A percentile compares a stretch with the other conserved stretches of the same genome.
These are phyloP conservation scores for Apodemia duryi DNA, from an alignment of 2,888 invertebrate genomes.

Conservation along the genomic window DNA sequence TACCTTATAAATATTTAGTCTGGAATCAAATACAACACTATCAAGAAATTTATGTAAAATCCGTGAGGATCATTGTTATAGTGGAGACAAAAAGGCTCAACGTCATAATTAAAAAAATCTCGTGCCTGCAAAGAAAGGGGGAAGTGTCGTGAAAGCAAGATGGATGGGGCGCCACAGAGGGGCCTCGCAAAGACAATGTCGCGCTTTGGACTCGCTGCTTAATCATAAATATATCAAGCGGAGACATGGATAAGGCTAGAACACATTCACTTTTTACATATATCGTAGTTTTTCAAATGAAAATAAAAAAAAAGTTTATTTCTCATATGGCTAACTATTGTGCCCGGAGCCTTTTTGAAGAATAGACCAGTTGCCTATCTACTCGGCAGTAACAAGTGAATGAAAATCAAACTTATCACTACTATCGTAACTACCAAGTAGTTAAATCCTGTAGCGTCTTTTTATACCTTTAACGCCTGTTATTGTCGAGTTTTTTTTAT, in stretches of 20 bases:
- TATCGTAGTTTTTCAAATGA: too few species aligned
- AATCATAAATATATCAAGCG: constrained; percentile 79
- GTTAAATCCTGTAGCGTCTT: too few species aligned
- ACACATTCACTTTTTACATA: constrained; percentile 32
- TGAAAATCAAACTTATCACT: too few species aligned
- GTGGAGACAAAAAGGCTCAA: constrained; percentile 73
- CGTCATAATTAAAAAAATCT: constrained; percentile 80
- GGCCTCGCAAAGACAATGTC: constrained; percentile 70
- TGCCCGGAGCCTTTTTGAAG: too few species aligned
- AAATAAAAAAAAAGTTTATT: too few species aligned
- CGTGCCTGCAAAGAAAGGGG: constrained; percentile 75
- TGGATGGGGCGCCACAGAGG: constrained; percentile 72
- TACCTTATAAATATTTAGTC: background rate
- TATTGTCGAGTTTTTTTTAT: too few species aligned
- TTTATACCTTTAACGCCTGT: too few species aligned
- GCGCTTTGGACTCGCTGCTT: constrained; percentile 69
- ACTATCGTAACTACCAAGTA: too few species aligned
- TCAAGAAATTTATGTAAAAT: constrained; percentile 21
- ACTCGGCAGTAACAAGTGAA: too few species aligned
- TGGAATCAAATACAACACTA: constrained; percentile 36
- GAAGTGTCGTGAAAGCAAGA: constrained; percentile 73
- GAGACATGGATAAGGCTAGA: constrained; percentile 42
- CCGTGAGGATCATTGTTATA: constrained; percentile 39
- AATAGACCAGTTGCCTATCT: too few species aligned
- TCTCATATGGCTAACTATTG: too few species aligned